Conservation (phyloP, 2,888 invertebrate species). For the Dinocampus coccinellae region DNA sequence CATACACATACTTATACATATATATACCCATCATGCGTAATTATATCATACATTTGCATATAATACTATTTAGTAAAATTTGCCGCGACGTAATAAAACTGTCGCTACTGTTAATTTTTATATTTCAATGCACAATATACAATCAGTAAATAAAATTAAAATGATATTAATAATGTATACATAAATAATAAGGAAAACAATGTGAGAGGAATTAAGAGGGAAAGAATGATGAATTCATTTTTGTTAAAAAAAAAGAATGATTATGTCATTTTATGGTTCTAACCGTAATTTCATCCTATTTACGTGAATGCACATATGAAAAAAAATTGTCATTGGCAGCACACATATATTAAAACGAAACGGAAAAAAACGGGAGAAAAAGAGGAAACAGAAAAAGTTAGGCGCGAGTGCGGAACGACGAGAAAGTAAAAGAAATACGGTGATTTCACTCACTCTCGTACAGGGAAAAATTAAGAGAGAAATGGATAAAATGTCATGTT, state of each 20-base stretch:
- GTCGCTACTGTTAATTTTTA: constrained; percentile 32
- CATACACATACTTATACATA: constrained; percentile 44
- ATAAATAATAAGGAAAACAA: constrained; percentile 17
- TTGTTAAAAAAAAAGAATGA: background rate
- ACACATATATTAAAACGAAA: no score
- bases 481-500: constrained; percentile 14
- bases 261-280: background rate
- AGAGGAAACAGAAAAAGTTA: constrained; percentile 39
- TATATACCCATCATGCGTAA: constrained; percentile 63
- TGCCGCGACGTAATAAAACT: constrained; percentile 42
- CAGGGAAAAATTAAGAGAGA: constrained; percentile 36
- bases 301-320: constrained; percentile 37
- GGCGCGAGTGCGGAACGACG: constrained; percentile 35
- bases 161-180: constrained; percentile 13
- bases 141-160: background rate
- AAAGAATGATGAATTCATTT: constrained; percentile 33
- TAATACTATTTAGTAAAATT: constrained; percentile 42
- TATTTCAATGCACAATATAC: background rate
- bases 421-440: constrained; percentile 37
- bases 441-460: constrained; percentile 35
- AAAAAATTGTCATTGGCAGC: constrained; percentile 10
- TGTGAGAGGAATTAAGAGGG: constrained; percentile 15
- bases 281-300: background rate
- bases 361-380: constrained; percentile 31
- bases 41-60: constrained; percentile 65